Conservation (phyloP, 2,113 vertebrate species). For the Zosterops hypoxanthus region DNA sequence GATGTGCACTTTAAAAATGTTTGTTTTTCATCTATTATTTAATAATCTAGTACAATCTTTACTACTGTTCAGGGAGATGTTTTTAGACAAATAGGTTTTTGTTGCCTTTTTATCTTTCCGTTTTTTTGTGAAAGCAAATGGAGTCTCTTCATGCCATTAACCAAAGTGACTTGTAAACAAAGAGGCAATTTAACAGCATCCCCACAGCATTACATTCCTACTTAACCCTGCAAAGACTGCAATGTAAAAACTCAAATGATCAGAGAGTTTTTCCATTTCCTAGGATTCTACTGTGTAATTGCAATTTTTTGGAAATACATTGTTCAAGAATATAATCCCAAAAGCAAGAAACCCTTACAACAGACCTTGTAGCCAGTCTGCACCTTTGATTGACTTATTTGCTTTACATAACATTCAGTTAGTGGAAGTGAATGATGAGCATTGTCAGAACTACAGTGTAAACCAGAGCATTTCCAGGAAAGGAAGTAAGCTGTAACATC, state of each 20-base stretch:
- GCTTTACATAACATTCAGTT: constrained; percentile 28
- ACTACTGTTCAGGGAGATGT: constrained; percentile 45
- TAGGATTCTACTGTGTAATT: neutral
- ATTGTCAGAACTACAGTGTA: constrained; percentile 8
- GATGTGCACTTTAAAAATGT: constrained; percentile 54
- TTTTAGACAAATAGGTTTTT: constrained; percentile 75
- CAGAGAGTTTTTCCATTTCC: constrained; percentile 17
- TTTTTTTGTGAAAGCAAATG: constrained; percentile 64
- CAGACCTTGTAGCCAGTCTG: neutral
- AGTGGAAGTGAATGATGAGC: constrained; percentile 41
- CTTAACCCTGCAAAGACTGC: constrained; percentile 65
- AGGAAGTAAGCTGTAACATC: constrained; percentile 8
- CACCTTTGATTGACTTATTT: constrained; percentile 19
- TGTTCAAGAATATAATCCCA: neutral
- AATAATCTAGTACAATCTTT: constrained; percentile 53
- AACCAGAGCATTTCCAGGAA: constrained; percentile 4
- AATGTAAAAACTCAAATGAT: constrained; percentile 24
- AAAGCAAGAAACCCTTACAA: neutral
- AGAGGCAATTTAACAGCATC: constrained; percentile 75
- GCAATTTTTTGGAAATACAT: neutral
- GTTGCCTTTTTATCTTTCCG: constrained; percentile 68
- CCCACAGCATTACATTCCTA: constrained; percentile 57
- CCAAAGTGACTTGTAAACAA: constrained; percentile 76
- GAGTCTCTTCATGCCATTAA: constrained; percentile 71
- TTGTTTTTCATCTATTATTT: constrained; percentile 65